These are phyloP conservation scores for Theretra japonica DNA, from an alignment of 2,888 invertebrate species.

Conservation along the genomic window DNA sequence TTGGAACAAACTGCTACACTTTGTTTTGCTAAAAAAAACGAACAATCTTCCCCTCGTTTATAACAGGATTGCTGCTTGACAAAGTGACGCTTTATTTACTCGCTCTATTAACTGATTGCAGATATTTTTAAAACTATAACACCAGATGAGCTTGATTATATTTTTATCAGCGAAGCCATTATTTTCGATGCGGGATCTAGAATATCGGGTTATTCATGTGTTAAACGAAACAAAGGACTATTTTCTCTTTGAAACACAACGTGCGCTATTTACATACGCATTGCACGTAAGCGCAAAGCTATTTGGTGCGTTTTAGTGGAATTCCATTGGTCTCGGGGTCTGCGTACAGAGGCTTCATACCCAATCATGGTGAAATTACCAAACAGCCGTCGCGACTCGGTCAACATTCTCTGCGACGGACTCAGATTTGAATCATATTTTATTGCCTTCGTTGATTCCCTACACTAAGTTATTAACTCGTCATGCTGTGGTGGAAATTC, in stretches of 20 bases:
- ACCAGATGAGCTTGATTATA: too few species aligned
- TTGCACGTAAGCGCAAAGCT: not conserved
- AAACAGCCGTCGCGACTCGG: not conserved
- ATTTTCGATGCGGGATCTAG: not conserved
- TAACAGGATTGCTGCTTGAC: too few species aligned
- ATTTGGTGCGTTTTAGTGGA: conserved; percentile 6
- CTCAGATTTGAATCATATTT: not conserved
- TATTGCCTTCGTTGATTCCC: too few species aligned
- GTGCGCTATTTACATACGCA: not conserved
- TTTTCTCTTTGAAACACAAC: not conserved
- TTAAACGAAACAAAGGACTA: not conserved
- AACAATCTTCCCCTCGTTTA: too few species aligned
- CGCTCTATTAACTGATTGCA: too few species aligned
- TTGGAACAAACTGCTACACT: too few species aligned
- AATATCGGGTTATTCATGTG: not conserved
- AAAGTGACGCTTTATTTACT: too few species aligned
- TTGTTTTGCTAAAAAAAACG: too few species aligned
- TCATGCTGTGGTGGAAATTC: too few species aligned
- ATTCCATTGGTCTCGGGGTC: not conserved
- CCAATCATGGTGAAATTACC: not conserved
- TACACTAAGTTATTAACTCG: too few species aligned
- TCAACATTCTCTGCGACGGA: not conserved
- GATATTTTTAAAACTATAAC: too few species aligned
- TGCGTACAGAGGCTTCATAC: not conserved
- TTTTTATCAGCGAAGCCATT: too few species aligned